Conservation (phyloP, 92 coral and sea anemone genomes). For the Phenganax marumi region DNA sequence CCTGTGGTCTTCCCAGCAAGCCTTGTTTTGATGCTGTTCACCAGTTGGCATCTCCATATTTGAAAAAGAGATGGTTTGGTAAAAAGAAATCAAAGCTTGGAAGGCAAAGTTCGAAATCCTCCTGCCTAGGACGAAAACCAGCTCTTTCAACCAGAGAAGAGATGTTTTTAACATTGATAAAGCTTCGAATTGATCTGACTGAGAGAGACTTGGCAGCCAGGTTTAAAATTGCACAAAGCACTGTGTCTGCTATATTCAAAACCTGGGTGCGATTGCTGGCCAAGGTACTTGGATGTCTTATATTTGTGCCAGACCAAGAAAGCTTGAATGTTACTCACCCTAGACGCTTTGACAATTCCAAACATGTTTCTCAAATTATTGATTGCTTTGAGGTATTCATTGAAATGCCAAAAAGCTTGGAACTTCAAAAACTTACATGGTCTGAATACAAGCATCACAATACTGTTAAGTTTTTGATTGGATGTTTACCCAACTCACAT, state of each 20-base stretch:
- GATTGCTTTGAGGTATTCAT: constrained; percentile 5
- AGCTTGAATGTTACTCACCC: background rate
- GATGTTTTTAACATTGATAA: background rate
- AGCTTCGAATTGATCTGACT: background rate
- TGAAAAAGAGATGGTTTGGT: background rate
- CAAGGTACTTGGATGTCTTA: background rate
- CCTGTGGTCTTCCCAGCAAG: no score
- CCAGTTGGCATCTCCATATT: background rate
- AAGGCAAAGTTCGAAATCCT: background rate
- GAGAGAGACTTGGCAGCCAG: constrained; percentile 4
- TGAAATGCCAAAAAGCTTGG: background rate
- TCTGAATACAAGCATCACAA: constrained; percentile 21
- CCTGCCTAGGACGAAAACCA: background rate
- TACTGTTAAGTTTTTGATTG: background rate
- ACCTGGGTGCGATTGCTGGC: constrained; percentile 2
- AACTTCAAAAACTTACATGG: constrained; percentile 19
- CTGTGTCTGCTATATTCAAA: background rate
- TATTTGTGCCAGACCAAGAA: background rate
- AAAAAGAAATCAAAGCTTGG: background rate
- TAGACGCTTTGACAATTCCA: background rate
- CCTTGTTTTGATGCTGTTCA: background rate
- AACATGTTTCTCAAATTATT: background rate
- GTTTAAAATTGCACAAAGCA: background rate
- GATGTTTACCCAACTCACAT: background rate
- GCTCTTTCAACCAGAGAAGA: background rate